These are phyloP conservation scores for Delia radicum DNA, from an alignment of 1,140 invertebrate genomes.

Conservation along the genomic window DNA sequence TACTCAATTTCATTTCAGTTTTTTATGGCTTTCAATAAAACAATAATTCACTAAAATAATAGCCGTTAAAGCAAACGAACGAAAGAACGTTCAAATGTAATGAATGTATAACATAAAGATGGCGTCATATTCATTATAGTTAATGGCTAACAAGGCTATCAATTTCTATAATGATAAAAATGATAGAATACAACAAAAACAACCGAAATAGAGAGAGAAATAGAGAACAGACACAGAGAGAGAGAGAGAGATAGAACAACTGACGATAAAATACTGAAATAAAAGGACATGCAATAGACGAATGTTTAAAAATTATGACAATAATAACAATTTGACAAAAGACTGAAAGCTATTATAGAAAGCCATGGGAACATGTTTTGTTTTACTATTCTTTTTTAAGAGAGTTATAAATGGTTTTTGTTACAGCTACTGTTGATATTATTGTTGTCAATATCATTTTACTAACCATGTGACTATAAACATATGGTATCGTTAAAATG, in stretches of 20 bases:
- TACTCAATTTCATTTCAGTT: neutral
- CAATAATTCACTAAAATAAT: neutral
- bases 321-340: no score
- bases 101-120: slow-evolving; percentile 1
- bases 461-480: no score
- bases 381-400: no score
- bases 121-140: neutral
- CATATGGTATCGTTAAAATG: no score
- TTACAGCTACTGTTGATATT: no score
- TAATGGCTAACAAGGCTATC: slow-evolving; percentile 1
- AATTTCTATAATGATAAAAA: neutral
- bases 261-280: neutral
- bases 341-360: no score
- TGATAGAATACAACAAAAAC: neutral
- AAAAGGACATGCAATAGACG: neutral
- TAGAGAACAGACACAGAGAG: neutral
- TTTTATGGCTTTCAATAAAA: neutral
- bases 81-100: neutral
- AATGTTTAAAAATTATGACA: neutral
- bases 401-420: no score
- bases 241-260: neutral
- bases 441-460: no score
- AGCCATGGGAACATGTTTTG: no score
- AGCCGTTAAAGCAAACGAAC: neutral
- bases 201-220: neutral